Percentiles rank a stretch among this genome's conserved stretches.
These are phyloP conservation scores for Batillaria attramentaria DNA, from an alignment of 1,140 invertebrate species.

Conservation along the genomic window DNA sequence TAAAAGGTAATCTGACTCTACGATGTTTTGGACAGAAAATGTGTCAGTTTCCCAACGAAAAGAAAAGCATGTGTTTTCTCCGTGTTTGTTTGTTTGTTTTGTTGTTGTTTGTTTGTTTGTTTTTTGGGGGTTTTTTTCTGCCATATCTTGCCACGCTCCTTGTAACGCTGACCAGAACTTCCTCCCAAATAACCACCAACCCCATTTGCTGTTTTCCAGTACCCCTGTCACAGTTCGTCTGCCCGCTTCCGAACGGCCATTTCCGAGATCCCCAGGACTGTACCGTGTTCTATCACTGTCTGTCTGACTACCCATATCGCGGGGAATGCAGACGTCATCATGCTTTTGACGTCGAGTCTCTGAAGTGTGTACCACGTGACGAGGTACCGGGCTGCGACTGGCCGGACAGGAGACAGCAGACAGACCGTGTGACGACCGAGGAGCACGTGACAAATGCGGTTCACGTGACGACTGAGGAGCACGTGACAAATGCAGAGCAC, in stretches of 20 bases:
- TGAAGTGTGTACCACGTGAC: conserved; percentile 15
- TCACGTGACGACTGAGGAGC: neutral
- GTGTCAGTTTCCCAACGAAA: no score
- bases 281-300: conserved; percentile 32
- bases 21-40: no score
- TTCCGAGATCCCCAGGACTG: conserved; percentile 31
- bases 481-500: neutral
- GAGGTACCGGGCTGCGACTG: conserved; percentile 19
- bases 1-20: no score
- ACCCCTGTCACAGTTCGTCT: neutral
- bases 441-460: neutral
- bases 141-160: neutral
- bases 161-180: conserved; percentile 9
- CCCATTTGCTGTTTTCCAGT: conserved; percentile 6
- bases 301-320: conserved; percentile 27
- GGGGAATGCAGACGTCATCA: conserved; percentile 15
- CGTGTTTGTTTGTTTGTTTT: no score
- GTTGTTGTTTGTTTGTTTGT: no score
- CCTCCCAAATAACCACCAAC: neutral
- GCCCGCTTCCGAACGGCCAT: conserved; percentile 34
- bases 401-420: neutral
- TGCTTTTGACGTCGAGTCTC: conserved; percentile 29
- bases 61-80: no score
- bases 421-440: neutral
- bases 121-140: neutral